Evolutionary conservation across 2,888 invertebrate species (phyloP).

Genomic region (Suillia variegata): DNA sequence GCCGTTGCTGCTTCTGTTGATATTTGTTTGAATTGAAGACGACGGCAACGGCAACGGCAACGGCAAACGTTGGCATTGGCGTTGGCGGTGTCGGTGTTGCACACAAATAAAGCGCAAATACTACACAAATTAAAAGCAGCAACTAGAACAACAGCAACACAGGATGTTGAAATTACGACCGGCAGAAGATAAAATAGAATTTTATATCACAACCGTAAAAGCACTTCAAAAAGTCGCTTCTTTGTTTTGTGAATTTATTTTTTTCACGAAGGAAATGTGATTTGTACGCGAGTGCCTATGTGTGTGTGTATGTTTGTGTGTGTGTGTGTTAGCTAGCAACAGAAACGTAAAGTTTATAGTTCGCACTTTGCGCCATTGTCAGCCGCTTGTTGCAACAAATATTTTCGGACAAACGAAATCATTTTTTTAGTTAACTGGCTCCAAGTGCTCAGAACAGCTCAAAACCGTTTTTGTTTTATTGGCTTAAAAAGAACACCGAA

Average conservation of each 20-base stretch:
- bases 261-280: slow-evolving; percentile 1
- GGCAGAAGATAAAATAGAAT: slow-evolving; percentile 8
- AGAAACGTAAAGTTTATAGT: no score
- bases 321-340: no score
- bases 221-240: slow-evolving; percentile 5
- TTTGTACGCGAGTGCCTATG: background rate
- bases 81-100: slow-evolving; percentile 3
- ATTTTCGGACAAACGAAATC: no score
- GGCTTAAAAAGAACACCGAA: no score
- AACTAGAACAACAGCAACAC: no score
- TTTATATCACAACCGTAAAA: background rate
- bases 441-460: no score
- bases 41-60: background rate
- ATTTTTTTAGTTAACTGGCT: no score
- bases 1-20: no score
- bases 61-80: background rate
- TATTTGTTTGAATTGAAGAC: slow-evolving; percentile 15
- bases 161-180: slow-evolving; percentile 19
- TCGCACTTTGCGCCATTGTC: no score
- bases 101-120: slow-evolving; percentile 9
- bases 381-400: no score
- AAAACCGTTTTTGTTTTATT: no score
- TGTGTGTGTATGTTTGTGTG: background rate
- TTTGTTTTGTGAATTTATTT: background rate
- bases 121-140: background rate